These are phyloP conservation scores for Mus spretus DNA, from an alignment of 2,797 vertebrate genomes.

Conservation along the genomic window DNA sequence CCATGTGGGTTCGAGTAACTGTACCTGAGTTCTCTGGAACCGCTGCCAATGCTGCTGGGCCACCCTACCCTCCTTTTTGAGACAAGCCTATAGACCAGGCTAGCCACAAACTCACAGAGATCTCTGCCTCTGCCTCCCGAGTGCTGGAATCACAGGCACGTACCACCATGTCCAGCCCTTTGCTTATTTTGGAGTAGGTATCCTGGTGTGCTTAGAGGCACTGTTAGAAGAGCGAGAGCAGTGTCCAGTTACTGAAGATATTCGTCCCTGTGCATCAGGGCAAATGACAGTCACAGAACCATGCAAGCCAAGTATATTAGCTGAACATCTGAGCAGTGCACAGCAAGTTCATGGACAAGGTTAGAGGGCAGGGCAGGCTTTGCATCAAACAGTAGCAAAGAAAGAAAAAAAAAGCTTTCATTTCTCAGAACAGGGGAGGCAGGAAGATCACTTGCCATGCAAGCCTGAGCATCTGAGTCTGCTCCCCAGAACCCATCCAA, in stretches of 20 bases:
- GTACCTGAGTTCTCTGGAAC: background rate
- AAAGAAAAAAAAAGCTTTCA: background rate
- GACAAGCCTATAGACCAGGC: background rate
- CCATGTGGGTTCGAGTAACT: background rate
- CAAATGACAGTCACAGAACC: background rate
- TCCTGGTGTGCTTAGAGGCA: background rate
- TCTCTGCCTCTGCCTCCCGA: background rate
- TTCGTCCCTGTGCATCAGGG: background rate
- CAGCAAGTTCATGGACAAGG: background rate
- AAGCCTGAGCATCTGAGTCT: background rate
- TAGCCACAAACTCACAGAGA: slow-evolving; percentile 1
- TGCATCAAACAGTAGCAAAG: background rate
- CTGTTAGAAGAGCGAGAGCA: background rate
- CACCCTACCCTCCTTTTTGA: background rate
- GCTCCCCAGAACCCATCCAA: background rate
- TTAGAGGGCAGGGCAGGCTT: background rate
- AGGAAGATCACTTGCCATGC: background rate
- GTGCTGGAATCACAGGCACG: background rate
- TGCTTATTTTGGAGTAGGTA: background rate
- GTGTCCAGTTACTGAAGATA: background rate
- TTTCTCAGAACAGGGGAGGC: background rate
- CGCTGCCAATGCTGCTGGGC: background rate
- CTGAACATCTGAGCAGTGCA: too few relatives aligned
- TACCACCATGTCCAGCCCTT: background rate
- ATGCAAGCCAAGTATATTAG: accelerated